phyloP scores from a whole-genome alignment of 1,140 invertebrate genomes.

The Tribolium madens region DNA sequence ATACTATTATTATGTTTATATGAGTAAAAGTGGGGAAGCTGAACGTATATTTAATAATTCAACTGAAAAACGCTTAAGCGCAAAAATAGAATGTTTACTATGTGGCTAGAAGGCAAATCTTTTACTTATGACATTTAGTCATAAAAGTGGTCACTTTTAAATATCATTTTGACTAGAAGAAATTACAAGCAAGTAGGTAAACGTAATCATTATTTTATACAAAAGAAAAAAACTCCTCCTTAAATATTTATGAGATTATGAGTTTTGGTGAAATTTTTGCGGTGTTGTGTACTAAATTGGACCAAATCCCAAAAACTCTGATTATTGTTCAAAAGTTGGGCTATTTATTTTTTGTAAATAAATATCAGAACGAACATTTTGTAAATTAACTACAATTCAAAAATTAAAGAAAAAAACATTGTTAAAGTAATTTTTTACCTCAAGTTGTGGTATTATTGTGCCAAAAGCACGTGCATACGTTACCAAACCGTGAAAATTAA shows the following conservation, averaged over 20 bases:
- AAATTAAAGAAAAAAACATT: too few species aligned
- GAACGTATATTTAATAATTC: too few species aligned
- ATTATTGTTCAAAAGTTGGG: background rate
- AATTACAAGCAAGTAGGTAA: conserved; percentile 13
- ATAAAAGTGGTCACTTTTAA: too few species aligned
- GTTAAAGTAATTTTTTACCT: background rate
- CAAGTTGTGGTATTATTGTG: background rate
- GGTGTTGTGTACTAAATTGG: background rate
- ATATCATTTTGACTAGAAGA: background rate
- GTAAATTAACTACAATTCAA: background rate
- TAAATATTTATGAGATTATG: background rate
- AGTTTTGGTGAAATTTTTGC: background rate
- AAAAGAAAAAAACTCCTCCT: background rate
- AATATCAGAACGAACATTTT: conserved; percentile 3
- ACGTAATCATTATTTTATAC: conserved; percentile 11
- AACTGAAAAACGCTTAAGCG: too few species aligned
- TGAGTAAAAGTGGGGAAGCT: too few species aligned
- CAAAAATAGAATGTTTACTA: too few species aligned
- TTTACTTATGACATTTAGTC: too few species aligned
- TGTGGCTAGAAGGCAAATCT: too few species aligned
- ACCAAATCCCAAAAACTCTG: conserved; percentile 5
- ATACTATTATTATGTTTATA: too few species aligned
- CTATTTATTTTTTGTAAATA: background rate
- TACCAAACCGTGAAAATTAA: conserved; percentile 2
- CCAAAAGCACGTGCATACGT: background rate